Percentiles rank a stretch among this genome's conserved stretches.
These are phyloP conservation scores for Protonemura montana DNA, from an alignment of 2,888 invertebrate species.

Conservation along the genomic window DNA sequence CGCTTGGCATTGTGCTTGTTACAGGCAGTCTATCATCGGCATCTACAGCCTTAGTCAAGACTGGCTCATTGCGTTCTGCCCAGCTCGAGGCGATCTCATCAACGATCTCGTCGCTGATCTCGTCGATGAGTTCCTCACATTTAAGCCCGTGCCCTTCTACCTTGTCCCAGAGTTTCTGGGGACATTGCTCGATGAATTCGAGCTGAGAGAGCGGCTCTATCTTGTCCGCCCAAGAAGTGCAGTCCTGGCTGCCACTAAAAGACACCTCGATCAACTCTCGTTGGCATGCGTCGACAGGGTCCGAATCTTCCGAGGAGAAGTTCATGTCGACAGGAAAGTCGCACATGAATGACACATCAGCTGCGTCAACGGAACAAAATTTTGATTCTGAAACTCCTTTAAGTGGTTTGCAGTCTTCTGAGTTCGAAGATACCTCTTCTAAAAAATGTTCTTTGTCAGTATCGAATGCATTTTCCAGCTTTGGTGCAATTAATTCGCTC, in stretches of 20 bases:
- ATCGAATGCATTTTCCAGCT: neutral
- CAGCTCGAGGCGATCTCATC: neutral
- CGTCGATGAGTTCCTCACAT: neutral
- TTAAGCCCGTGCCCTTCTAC: neutral
- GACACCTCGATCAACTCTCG: neutral
- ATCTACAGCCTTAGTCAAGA: neutral
- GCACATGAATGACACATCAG: neutral
- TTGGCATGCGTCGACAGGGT: neutral
- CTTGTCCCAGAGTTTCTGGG: neutral
- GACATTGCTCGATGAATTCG: neutral
- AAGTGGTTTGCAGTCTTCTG: constrained; percentile 54
- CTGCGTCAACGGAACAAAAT: neutral
- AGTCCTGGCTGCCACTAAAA: neutral
- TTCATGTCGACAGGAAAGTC: neutral
- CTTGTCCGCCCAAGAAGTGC: neutral
- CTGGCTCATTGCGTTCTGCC: neutral
- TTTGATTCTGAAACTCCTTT: constrained; percentile 17
- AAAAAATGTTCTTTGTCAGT: neutral
- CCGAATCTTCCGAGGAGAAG: neutral
- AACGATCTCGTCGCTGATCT: neutral
- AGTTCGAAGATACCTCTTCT: constrained; percentile 47
- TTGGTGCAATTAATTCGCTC: neutral
- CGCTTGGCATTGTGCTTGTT: neutral
- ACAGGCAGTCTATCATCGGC: neutral
- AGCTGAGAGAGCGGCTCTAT: neutral